A percentile compares a stretch with the other conserved stretches of the same genome.
These are phyloP conservation scores for Brenthis daphne DNA, from an alignment of 2,888 invertebrate genomes.

Conservation along the genomic window DNA sequence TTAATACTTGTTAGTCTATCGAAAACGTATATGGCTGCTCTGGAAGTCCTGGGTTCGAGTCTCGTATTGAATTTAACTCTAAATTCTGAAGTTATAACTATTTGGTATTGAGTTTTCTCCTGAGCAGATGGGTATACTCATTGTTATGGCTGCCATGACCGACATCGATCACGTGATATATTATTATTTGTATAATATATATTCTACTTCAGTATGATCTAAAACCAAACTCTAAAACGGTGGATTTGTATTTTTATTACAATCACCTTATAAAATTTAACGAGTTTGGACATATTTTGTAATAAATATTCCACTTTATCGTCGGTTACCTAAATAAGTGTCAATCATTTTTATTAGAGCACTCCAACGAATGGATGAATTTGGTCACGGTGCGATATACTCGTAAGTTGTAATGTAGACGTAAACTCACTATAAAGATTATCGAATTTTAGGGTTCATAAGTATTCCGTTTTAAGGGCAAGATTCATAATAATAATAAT, in stretches of 20 bases:
- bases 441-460: not conserved
- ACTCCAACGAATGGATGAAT: conserved; percentile 1
- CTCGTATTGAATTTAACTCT: too few relatives aligned
- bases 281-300: conserved; percentile 15
- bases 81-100: too few relatives aligned
- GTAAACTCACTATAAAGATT: not conserved
- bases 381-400: not conserved
- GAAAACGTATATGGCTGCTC: too few relatives aligned
- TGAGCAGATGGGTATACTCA: too few relatives aligned
- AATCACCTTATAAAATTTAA: conserved; percentile 13
- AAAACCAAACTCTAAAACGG: not conserved
- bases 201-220: not conserved
- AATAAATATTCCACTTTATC: conserved; percentile 25
- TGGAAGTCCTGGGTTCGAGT: too few relatives aligned
- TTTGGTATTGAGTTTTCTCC: too few relatives aligned
- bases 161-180: too few relatives aligned
- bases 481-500: too few relatives aligned
- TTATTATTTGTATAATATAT: too few relatives aligned
- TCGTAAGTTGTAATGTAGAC: not conserved
- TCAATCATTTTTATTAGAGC: conserved; percentile 25
- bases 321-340: conserved; percentile 24
- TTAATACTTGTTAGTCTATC: too few relatives aligned
- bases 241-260: not conserved
- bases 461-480: too few relatives aligned
- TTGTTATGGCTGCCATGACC: too few relatives aligned